phyloP scores from a whole-genome alignment of 2,797 vertebrate species.

The Typhlichthys subterraneus region DNA sequence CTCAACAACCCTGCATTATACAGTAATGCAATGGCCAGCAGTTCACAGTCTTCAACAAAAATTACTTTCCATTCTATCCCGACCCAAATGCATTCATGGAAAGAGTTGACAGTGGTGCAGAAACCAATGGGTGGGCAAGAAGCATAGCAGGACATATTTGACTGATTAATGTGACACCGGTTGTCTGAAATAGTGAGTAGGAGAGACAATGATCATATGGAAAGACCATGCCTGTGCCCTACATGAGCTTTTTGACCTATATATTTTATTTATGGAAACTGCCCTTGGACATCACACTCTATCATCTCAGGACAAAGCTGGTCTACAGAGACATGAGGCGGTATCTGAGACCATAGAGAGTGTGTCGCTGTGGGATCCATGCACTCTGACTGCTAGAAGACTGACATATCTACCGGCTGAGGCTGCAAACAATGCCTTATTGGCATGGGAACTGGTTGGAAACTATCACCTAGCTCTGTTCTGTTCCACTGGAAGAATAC shows the following conservation, averaged over 20 bases:
- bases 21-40: no score
- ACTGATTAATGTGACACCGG: slow-evolving; percentile 45
- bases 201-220: neutral
- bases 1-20: neutral
- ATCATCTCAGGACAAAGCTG: neutral
- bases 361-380: slow-evolving; percentile 38
- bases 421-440: neutral
- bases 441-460: slow-evolving; percentile 56
- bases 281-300: neutral
- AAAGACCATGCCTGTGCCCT: neutral
- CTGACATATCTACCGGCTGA: slow-evolving; percentile 53
- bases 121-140: slow-evolving; percentile 21
- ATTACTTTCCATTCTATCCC: slow-evolving; percentile 13
- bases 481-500: slow-evolving; percentile 43
- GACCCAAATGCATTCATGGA: neutral
- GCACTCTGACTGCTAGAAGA: slow-evolving; percentile 45
- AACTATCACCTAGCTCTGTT: slow-evolving; percentile 35
- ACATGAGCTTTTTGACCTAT: slow-evolving; percentile 27
- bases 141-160: slow-evolving; percentile 38
- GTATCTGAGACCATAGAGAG: slow-evolving; percentile 15
- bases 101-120: slow-evolving; percentile 2
- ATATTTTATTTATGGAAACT: slow-evolving; percentile 5
- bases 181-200: slow-evolving; percentile 14
- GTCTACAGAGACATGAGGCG: slow-evolving; percentile 19
- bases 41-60: no score